A percentile compares a stretch with the other conserved stretches of the same genome.
phyloP scores from a whole-genome alignment of 2,113 vertebrate genomes.

The Pipa parva region DNA sequence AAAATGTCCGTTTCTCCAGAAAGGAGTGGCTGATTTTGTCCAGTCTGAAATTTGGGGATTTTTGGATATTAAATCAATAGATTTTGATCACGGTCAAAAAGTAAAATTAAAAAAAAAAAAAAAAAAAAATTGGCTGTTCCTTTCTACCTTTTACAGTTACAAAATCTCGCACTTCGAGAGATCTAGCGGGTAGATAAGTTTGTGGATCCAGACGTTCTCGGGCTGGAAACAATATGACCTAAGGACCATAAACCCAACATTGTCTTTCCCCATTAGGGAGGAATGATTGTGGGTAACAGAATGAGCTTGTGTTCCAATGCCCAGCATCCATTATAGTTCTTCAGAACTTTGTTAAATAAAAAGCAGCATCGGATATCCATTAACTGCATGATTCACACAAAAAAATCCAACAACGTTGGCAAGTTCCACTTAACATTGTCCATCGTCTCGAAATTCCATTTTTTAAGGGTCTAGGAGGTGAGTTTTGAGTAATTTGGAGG shows the following conservation, averaged over 20 bases:
- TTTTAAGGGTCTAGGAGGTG: constrained; percentile 69
- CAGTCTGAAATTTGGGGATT: no score
- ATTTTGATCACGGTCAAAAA: no score
- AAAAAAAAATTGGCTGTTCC: no score
- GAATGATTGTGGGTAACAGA: constrained; percentile 2
- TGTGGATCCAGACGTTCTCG: neutral
- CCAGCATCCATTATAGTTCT: constrained; percentile 4
- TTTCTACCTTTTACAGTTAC: neutral
- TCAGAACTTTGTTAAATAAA: no score
- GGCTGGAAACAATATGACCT: neutral
- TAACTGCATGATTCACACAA: constrained; percentile 42
- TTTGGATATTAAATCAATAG: no score
- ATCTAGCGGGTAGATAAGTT: neutral
- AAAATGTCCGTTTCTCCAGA: no score
- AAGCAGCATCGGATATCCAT: constrained; percentile 43
- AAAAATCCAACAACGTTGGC: neutral
- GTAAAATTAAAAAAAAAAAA: no score
- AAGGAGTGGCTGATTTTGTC: no score
- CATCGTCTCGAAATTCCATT: constrained; percentile 19
- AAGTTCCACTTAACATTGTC: constrained; percentile 33
- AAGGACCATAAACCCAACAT: neutral
- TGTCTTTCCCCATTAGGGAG: neutral
- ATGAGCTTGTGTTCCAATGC: neutral
- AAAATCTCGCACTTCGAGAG: neutral
- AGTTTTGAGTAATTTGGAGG: constrained; percentile 96